Evolutionary conservation across 1,140 invertebrate genomes (phyloP).

Genomic region (Cepaea nemoralis): DNA sequence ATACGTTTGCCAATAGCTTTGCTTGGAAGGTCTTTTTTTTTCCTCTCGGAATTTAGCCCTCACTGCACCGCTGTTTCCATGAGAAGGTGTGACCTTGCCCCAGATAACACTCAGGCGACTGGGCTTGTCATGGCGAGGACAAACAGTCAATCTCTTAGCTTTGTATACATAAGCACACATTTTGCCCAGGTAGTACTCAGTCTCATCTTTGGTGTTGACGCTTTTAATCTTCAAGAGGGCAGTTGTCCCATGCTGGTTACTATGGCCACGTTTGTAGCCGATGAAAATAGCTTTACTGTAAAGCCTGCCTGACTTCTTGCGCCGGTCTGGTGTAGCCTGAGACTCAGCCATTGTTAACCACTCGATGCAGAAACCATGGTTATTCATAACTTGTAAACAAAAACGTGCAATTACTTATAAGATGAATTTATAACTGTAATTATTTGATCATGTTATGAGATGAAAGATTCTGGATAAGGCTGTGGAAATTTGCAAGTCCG

Average conservation of each 20-base stretch:
- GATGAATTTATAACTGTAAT: too few species aligned
- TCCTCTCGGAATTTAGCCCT: conserved; percentile 96
- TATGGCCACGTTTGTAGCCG: conserved; percentile 95
- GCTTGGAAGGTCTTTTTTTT: conserved; percentile 94
- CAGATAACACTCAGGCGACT: conserved; percentile 92
- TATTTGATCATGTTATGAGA: too few species aligned
- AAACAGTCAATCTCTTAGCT: conserved; percentile 85
- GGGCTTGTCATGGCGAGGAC: conserved; percentile 81
- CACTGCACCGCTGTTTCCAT: conserved; percentile 93
- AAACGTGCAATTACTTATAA: too few species aligned
- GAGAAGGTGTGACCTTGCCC: conserved; percentile 98
- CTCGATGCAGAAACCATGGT: too few species aligned
- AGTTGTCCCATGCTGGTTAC: conserved; percentile 98
- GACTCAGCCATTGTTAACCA: neutral
- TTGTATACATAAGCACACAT: conserved; percentile 97
- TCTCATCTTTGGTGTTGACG: conserved; percentile 85
- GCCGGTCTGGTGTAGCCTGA: neutral
- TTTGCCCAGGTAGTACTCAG: conserved; percentile 96
- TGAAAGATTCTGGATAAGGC: too few species aligned
- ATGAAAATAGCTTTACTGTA: conserved; percentile 83
- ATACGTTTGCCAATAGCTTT: conserved; percentile 97
- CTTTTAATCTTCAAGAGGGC: conserved; percentile 95
- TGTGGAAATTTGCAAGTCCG: too few species aligned
- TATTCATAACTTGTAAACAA: too few species aligned
- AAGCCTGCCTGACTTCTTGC: neutral